These are phyloP conservation scores for Coelopa frigida DNA, from an alignment of 1,140 invertebrate species.

Conservation along the genomic window DNA sequence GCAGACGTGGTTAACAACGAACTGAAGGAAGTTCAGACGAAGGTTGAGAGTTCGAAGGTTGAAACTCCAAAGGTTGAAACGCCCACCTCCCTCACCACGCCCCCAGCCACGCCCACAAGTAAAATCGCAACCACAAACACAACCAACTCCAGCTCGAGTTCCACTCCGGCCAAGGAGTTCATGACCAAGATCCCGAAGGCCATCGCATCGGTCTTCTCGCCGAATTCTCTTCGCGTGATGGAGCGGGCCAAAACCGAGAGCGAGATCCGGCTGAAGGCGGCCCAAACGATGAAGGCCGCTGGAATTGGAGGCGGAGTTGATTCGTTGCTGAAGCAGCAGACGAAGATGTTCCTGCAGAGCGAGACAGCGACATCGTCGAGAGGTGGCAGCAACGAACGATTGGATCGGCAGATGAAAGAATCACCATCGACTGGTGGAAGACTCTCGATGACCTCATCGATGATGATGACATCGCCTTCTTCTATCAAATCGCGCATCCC, in stretches of 20 bases:
- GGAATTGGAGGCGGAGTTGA: background rate
- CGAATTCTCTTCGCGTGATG: conserved; percentile 10
- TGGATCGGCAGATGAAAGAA: too few relatives aligned
- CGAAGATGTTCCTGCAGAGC: conserved; percentile 12
- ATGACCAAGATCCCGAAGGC: conserved; percentile 39
- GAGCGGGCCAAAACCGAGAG: conserved; percentile 38
- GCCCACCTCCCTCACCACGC: background rate
- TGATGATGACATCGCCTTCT: background rate
- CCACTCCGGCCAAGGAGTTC: conserved; percentile 17
- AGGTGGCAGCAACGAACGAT: background rate
- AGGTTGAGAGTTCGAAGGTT: too few relatives aligned
- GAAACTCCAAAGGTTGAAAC: too few relatives aligned
- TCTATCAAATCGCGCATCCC: conserved; percentile 33
- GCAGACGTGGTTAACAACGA: too few relatives aligned
- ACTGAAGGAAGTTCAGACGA: too few relatives aligned
- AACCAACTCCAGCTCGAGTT: conserved; percentile 11
- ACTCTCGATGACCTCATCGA: too few relatives aligned
- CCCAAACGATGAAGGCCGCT: conserved; percentile 9
- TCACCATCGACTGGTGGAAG: too few relatives aligned
- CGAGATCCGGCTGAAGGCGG: conserved; percentile 32
- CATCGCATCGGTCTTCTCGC: conserved; percentile 13
- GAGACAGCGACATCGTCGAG: background rate
- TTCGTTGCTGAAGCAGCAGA: conserved; percentile 10
- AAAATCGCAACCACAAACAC: conserved; percentile 16
- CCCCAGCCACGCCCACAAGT: conserved; percentile 14